Percentiles rank a stretch among this genome's conserved stretches.
phyloP scores from a whole-genome alignment of 2,888 invertebrate genomes.

The Mechanitis messenoides region DNA sequence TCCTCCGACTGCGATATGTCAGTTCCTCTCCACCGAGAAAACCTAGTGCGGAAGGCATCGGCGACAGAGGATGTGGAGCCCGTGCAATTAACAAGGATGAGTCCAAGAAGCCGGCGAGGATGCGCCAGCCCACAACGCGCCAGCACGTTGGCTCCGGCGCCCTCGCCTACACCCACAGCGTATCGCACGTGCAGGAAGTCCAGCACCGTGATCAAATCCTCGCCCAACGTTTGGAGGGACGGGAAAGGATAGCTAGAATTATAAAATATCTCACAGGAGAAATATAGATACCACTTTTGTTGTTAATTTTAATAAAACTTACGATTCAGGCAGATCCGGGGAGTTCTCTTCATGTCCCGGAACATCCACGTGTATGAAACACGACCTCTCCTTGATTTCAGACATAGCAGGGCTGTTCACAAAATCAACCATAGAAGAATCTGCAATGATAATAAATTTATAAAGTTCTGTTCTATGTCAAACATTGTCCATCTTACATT shows the following conservation, averaged over 20 bases:
- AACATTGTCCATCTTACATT: not conserved
- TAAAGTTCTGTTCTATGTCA: not conserved
- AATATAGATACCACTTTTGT: no score
- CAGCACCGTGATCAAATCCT: slow-evolving; percentile 87
- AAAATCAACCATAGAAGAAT: slow-evolving; percentile 88
- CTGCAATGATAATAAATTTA: slow-evolving; percentile 56
- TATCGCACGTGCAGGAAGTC: slow-evolving; percentile 89
- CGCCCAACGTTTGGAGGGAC: slow-evolving; percentile 86
- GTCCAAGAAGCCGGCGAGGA: slow-evolving; percentile 85
- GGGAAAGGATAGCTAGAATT: slow-evolving; percentile 84
- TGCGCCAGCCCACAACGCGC: slow-evolving; percentile 90
- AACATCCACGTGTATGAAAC: slow-evolving; percentile 91
- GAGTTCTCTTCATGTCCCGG: slow-evolving; percentile 92
- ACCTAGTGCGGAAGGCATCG: slow-evolving; percentile 90
- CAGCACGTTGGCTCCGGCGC: slow-evolving; percentile 91
- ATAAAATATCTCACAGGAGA: not conserved
- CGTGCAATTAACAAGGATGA: slow-evolving; percentile 91
- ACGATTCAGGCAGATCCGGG: slow-evolving; percentile 84
- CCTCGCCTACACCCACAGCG: slow-evolving; percentile 90
- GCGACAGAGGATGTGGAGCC: slow-evolving; percentile 90
- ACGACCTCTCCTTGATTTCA: slow-evolving; percentile 88
- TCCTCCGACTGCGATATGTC: slow-evolving; percentile 92
- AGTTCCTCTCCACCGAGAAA: slow-evolving; percentile 89
- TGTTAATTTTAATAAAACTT: slow-evolving; percentile 46
- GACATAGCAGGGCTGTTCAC: slow-evolving; percentile 88